A percentile compares a stretch with the other conserved stretches of the same genome.
These are phyloP conservation scores for Brachionus paranguensis DNA, from an alignment of 1,140 invertebrate genomes.

Conservation along the genomic window DNA sequence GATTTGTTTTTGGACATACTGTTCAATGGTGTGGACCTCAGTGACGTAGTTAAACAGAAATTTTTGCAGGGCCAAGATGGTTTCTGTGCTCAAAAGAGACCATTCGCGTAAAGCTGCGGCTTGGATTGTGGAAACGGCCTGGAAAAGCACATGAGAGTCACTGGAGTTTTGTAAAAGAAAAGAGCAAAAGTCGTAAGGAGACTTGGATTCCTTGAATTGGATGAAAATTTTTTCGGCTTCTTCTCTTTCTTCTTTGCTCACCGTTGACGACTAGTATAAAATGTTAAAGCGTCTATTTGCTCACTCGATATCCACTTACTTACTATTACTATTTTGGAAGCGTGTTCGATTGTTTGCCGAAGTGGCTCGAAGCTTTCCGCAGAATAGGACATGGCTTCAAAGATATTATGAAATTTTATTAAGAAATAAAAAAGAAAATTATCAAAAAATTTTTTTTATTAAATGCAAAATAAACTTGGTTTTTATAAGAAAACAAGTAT, in stretches of 20 bases:
- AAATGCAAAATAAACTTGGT: background rate
- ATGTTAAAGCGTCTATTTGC: background rate
- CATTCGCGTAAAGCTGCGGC: conserved; percentile 18
- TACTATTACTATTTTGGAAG: conserved; percentile 15
- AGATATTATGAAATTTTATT: background rate
- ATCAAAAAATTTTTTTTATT: background rate
- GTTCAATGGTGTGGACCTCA: background rate
- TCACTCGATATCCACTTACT: background rate
- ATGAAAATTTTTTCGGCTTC: background rate
- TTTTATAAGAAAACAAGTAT: too few relatives aligned
- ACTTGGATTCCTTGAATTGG: conserved; percentile 8
- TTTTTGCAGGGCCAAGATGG: background rate
- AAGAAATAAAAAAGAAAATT: background rate
- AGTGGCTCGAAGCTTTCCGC: background rate
- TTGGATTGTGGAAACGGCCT: background rate
- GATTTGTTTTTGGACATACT: conserved; percentile 27
- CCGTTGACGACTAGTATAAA: background rate
- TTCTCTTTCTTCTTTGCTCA: background rate
- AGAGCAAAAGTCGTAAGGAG: conserved; percentile 10
- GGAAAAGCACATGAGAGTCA: background rate
- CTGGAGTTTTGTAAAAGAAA: background rate
- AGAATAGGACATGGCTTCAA: background rate
- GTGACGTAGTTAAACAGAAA: background rate
- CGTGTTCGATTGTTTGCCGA: background rate
- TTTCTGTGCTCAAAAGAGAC: background rate